Evolutionary conservation across 2,797 vertebrate genomes (phyloP).

Genomic region (Phalanger gymnotis): DNA sequence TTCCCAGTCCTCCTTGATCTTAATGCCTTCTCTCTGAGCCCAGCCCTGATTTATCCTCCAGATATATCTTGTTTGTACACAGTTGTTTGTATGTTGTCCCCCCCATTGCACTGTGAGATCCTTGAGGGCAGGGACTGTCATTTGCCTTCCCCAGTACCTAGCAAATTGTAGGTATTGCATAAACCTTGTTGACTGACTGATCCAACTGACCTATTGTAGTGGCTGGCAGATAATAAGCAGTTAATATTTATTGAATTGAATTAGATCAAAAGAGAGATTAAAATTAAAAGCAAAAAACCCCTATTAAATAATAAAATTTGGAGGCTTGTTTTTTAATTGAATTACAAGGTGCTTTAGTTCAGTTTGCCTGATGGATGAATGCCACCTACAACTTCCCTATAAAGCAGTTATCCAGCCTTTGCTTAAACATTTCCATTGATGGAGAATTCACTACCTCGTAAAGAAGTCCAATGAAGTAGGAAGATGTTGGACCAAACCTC

Average conservation of each 20-base stretch:
- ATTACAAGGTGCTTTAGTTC: neutral
- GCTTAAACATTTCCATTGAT: neutral
- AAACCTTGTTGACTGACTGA: neutral
- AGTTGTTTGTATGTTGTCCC: neutral
- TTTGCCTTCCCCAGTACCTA: neutral
- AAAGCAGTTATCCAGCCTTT: neutral
- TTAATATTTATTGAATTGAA: neutral
- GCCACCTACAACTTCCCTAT: neutral
- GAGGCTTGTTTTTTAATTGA: neutral
- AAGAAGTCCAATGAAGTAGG: neutral
- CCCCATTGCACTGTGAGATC: neutral
- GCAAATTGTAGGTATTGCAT: neutral
- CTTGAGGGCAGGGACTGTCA: neutral
- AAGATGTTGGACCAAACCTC: neutral
- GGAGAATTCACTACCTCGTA: neutral
- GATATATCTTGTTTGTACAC: neutral
- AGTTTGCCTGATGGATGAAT: neutral
- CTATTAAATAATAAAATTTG: neutral
- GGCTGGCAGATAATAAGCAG: neutral
- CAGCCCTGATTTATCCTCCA: neutral
- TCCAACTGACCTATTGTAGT: neutral
- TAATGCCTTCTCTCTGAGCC: neutral
- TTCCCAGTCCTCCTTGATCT: neutral
- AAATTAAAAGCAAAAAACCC: neutral
- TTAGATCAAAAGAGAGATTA: neutral